Evolutionary conservation across 2,797 vertebrate genomes (phyloP), one percentile per base, ranked within the genome.

Genomic region (Alectoris magna): DNA sequence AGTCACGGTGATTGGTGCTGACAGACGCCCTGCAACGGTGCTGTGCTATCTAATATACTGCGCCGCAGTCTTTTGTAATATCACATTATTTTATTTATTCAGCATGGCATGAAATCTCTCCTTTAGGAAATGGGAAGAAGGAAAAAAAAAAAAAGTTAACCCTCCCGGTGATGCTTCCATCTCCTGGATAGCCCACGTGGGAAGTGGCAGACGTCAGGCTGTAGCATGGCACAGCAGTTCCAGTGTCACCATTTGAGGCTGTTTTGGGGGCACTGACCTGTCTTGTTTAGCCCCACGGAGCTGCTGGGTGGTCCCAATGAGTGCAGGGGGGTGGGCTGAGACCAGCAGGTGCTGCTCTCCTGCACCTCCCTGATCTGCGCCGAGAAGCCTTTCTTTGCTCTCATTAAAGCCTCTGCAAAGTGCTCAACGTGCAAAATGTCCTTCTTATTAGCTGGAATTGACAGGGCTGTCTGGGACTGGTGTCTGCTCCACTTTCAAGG

Each of bases 1-100:
- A 69, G 89, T 97, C 97, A 97, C 9, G 11, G 26, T 62, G 94
- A 95, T 93, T n/a, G 75, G 24, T 55, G 93, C 95, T 94, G 97
- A 93, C 96, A 96, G 96, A 84, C 21, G 51, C 73, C 38, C 74
- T 48, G 77, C 72, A 53, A 49, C 89, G 14, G 22, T 29, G 64
- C 46, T 62, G 71, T 38, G 87, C 60, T 77, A 48, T 84, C 95
- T 93, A 72, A 94, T 66, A 83, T 5, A 66, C 93, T 53, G 69
- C 9, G 56, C 86, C 51, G 85, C 41, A 53, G 74, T 71, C 92
- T 94, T 95, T 85, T 87, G 74, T 86, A 69, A 34, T 90, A 77
- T 92, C 38, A 6, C 60, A 29, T 88, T 86, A 81, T 93, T 95
- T 93, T 96, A 84, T 87, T 95, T 96, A 94, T 89, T 91, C 88